Base-by-base conservation (phyloP, 92 coral and sea anemone genomes). In the Siderastrea radians region DNA sequence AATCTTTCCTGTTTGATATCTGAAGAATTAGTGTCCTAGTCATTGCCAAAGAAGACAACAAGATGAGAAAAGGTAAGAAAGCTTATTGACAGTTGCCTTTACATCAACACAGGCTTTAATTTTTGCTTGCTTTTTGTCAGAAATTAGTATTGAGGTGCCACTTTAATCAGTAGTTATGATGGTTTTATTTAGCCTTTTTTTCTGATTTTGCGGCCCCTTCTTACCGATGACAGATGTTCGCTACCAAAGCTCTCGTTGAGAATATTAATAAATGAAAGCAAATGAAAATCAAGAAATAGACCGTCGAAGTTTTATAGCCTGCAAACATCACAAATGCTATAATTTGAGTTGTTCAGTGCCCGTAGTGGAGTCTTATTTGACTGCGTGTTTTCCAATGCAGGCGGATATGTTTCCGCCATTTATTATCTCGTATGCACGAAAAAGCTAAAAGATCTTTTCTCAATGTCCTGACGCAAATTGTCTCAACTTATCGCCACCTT, bases 11-110 rank as follows among this genome's bases (percentile, higher is more conserved):
- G 54, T 9, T 47, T 82, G 69, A 57, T 55, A 58, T 82, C 26
- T 19, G 78, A 57, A 68, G 49, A 71, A 72, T n/a, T 46, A 17
- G 12, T 62, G 49, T 43, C 76, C 48, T 17, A 16, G 77, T 54
- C 17, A n/a, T 52, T 45, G 5, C 4, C 7, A 44, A 58, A 49
- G 57, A 15, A 54, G 7, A n/a, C 7, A 45, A 47, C 69, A 71
- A 15, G 43, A 82, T 82, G 86, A 82, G 48, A 58, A 69, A 58
- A 58, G 86, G 86, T 82, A 68, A 70, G 86, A 47, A 6, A 45
- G 13, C 9, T 47, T 14, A 15, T 15, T 52, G 19, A 49, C 12
- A 43, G 14, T 72, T 49, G 43, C 38, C 16, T 5, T 49, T 7
- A 49, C 5, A 14, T 11, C 4, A 7, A 14, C 19, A 52, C 19